Conservation (phyloP, 2,113 vertebrate genomes). For the Furnarius figulus region DNA sequence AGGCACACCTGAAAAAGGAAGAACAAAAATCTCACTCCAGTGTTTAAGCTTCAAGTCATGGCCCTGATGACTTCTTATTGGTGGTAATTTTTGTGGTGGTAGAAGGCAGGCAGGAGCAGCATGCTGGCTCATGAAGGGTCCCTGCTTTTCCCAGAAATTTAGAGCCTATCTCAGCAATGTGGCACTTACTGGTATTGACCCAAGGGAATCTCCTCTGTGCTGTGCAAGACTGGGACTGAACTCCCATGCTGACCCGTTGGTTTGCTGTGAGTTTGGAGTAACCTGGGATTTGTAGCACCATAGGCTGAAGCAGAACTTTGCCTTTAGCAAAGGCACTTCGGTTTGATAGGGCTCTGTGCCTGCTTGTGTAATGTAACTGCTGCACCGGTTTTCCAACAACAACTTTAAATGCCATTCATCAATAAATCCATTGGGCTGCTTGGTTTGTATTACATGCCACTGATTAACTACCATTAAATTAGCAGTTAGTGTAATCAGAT, state of each 20-base stretch:
- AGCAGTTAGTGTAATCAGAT: conserved; percentile 74
- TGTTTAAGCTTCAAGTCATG: neutral
- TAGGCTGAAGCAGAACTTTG: neutral
- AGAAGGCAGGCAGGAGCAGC: neutral
- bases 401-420: conserved; percentile 57
- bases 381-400: neutral
- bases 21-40: neutral
- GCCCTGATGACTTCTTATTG: neutral
- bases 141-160: neutral
- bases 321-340: neutral
- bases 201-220: neutral
- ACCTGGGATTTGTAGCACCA: neutral
- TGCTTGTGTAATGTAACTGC: neutral
- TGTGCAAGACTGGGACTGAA: neutral
- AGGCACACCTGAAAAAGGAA: neutral
- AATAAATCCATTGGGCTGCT: conserved; percentile 59
- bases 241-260: rapidly evolving
- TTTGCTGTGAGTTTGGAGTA: neutral
- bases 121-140: neutral
- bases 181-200: too few relatives aligned
- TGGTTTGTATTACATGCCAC: conserved; percentile 52
- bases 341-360: neutral
- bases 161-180: neutral
- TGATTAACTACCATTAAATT: conserved; percentile 74
- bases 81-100: neutral